Percentiles rank a stretch among this genome's conserved stretches.
phyloP scores from a whole-genome alignment of 2,113 vertebrate species.

The Campylorhamphus procurvoides region DNA sequence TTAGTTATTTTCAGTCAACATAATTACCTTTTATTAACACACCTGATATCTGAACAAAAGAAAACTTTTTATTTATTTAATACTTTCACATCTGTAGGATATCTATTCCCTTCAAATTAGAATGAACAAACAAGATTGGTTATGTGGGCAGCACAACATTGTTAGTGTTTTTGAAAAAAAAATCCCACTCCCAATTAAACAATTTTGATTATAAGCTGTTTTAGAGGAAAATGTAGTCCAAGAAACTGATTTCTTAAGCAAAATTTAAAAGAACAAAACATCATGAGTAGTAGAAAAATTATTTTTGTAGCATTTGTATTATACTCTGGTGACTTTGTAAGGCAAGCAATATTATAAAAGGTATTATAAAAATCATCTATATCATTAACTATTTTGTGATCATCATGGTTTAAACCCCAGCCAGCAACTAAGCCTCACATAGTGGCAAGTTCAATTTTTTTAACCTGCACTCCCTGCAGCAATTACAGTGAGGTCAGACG shows the following conservation, averaged over 20 bases:
- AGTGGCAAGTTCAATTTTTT: background rate
- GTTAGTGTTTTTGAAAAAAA: background rate
- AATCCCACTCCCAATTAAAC: background rate
- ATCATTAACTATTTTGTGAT: background rate
- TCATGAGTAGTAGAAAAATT: background rate
- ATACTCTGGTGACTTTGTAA: background rate
- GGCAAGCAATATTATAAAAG: background rate
- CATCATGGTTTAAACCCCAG: background rate
- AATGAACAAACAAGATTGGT: background rate
- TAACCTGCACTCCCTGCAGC: background rate
- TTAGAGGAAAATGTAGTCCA: background rate
- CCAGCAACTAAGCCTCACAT: background rate
- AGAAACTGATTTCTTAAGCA: background rate
- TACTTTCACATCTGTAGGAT: constrained; percentile 20
- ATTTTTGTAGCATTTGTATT: background rate
- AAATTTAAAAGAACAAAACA: background rate
- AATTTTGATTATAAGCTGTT: background rate
- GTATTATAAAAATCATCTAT: background rate
- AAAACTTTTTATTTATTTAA: constrained; percentile 31
- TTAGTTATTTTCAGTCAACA: constrained; percentile 71
- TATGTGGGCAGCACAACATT: background rate
- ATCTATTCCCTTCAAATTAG: constrained; percentile 7
- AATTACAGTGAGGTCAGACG: background rate
- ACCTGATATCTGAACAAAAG: constrained; percentile 64
- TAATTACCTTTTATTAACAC: constrained; percentile 70